phyloP scores from a whole-genome alignment of 2,888 invertebrate species.

The Lycaena phlaeas region DNA sequence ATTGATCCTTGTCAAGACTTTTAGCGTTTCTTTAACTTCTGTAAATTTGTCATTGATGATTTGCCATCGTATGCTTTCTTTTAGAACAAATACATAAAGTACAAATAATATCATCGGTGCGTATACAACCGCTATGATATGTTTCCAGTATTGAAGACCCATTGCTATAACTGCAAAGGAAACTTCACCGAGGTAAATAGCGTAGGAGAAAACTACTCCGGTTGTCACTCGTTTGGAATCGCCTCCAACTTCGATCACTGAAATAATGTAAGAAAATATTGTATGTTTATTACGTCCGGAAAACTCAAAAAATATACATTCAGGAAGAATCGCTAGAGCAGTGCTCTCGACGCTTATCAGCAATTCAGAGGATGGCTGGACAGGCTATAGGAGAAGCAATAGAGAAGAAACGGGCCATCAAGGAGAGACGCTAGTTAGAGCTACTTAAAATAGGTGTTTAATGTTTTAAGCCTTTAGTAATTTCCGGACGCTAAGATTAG shows the following conservation, averaged over 20 bases:
- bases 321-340: constrained; percentile 36
- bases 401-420: constrained; percentile 29
- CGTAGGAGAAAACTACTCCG: constrained; percentile 44
- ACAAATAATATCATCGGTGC: constrained; percentile 39
- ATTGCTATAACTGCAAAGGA: constrained; percentile 47
- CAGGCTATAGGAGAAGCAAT: constrained; percentile 40
- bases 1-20: constrained; percentile 35
- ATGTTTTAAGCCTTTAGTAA: too few species aligned
- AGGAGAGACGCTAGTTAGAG: constrained; percentile 37
- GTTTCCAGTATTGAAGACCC: constrained; percentile 53
- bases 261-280: constrained; percentile 22
- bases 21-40: constrained; percentile 39
- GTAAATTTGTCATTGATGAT: constrained; percentile 40
- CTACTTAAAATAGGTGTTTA: constrained; percentile 50
- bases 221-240: constrained; percentile 38
- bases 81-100: constrained; percentile 32
- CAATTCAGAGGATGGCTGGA: constrained; percentile 46
- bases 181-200: constrained; percentile 46
- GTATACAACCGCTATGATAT: constrained; percentile 38
- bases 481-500: too few species aligned
- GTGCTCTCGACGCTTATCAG: constrained; percentile 39
- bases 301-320: too few species aligned
- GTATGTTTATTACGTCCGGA: too few species aligned
- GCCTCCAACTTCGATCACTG: constrained; percentile 51
- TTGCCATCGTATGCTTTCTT: constrained; percentile 53